Base-by-base conservation (phyloP, 2,113 vertebrate genomes). In the Pycnonotus jocosus region DNA sequence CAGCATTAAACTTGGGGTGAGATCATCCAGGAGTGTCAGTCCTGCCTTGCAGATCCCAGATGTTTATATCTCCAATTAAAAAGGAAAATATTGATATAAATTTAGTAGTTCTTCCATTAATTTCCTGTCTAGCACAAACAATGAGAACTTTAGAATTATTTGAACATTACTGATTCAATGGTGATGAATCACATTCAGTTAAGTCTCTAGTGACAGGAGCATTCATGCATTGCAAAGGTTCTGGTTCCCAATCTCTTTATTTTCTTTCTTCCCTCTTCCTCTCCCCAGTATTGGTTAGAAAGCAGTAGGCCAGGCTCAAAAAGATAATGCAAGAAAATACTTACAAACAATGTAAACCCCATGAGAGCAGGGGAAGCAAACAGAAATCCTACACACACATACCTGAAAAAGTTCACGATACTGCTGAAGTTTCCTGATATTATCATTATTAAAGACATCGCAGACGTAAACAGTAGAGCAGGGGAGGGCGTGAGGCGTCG, bases 391-490 rank as follows among this genome's bases (percentile, higher is more conserved):
- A 27, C 33, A 37, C 54, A 85, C 90, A 79, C 93, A 65, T 94
- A 99, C 99, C 99, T 99, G 97, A 98, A 98, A 90, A 97, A 98
- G 97, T 98, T 99, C 82, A 99, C 98, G 0, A 99, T 99, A 54
- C 85, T 97, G 86, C 98, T 98, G 97, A 99, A 99, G 96, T 95
- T 98, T 78, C 98, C 98, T 1, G 98, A 97, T 74, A 98, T 96
- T 78, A 99, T 94, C 95, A 99, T 98, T 54, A 99, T 76, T 83
- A 99, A 96, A 33, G 99, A 98, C 72, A 99, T 47, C 0, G 88
- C 35, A 2, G 98, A 98, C 15, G 98, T 99, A 91, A 99, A 99
- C 64, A 98, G 97, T 38, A 99, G 97, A 6, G 98, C 99, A 45
- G 99, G 98, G 54, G 98, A 98, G 3, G 99, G 99, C 6, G 98